phyloP scores from a whole-genome alignment of 2,888 invertebrate species.

The Hyppa rectilinea region DNA sequence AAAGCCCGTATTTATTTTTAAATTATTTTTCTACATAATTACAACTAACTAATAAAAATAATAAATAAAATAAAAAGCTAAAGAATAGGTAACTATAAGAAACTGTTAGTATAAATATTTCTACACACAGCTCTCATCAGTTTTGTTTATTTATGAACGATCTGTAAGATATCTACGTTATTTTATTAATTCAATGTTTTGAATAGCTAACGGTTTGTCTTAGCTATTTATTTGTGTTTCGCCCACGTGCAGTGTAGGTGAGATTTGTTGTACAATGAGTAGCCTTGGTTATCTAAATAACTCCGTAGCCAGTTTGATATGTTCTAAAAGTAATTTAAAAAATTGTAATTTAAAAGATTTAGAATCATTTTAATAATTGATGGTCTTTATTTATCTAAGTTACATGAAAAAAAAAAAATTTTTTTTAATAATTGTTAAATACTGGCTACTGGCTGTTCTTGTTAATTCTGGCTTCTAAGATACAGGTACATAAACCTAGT shows the following conservation, averaged over 20 bases:
- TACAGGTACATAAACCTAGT: too few relatives aligned
- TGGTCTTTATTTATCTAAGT: too few relatives aligned
- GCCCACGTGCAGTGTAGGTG: neutral
- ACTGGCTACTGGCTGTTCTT: too few relatives aligned
- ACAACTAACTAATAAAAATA: too few relatives aligned
- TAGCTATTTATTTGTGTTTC: slow-evolving; percentile 12
- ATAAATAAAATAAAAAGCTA: neutral
- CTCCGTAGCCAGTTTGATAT: neutral
- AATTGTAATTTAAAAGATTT: too few relatives aligned
- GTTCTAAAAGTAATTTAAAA: slow-evolving; percentile 7
- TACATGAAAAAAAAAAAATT: too few relatives aligned
- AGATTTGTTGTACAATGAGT: neutral
- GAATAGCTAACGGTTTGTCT: slow-evolving; percentile 14
- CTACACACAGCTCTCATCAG: neutral
- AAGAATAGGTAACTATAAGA: neutral
- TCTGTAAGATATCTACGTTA: neutral
- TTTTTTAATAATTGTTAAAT: too few relatives aligned
- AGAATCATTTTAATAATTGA: too few relatives aligned
- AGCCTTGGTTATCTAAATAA: slow-evolving; percentile 38
- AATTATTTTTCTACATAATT: too few relatives aligned
- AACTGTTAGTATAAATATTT: slow-evolving; percentile 28
- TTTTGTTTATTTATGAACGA: slow-evolving; percentile 12
- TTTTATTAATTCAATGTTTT: slow-evolving; percentile 12
- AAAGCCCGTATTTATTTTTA: too few relatives aligned
- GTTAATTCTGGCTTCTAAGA: too few relatives aligned